Base-by-base conservation (phyloP, 2,797 vertebrate genomes). In the Sebastes itinus region DNA sequence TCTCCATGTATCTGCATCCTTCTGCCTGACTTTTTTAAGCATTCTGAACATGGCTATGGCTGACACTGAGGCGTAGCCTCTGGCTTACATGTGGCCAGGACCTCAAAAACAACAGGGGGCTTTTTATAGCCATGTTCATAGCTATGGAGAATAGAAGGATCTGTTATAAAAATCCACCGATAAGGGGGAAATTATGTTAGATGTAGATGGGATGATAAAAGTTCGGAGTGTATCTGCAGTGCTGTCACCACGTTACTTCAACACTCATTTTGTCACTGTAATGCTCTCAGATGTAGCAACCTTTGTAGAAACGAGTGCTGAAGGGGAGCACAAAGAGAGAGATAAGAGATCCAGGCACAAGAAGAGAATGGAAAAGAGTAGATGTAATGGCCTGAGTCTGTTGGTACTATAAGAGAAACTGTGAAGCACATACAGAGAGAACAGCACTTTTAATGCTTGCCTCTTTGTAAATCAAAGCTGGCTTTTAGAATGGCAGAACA, bases 21-120 rank as follows among this genome's bases (percentile, higher is more conserved):
- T 85, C 63, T 83, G 28, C 69, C 61, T 59, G 30, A 78, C 46
- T 74, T 59, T 70, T 72, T 73, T 30, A 75, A 85, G 61, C 52
- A 81, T 80, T 78, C 71, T 33, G 75, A 77, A 76, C 65, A 78
- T 68, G 74, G 49, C 60, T 56, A 4, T 42, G 35, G 33, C 55
- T 58, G 74, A 83, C 70, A 79, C 64, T n/a, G 16, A 87, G 61
- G 46, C 64, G 75, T 80, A 13, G 76, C 82, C 81, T 52, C 46
- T 75, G 73, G 85, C 77, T 75, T 83, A 76, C 75, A 86, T 78
- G 77, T 79, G 84, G 61, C 81, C 80, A 68, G 38, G 56, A 64
- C 67, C 27, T 78, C 16, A 52, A 80, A 81, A 72, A 71, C 67
- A 86, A 38, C 56, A 70, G 30, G 58, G 58, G 20, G n/a, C 7